Evolutionary conservation across 1,140 invertebrate genomes (phyloP), one percentile per base, ranked within the genome.

Genomic region (Drosophila triauraria): DNA sequence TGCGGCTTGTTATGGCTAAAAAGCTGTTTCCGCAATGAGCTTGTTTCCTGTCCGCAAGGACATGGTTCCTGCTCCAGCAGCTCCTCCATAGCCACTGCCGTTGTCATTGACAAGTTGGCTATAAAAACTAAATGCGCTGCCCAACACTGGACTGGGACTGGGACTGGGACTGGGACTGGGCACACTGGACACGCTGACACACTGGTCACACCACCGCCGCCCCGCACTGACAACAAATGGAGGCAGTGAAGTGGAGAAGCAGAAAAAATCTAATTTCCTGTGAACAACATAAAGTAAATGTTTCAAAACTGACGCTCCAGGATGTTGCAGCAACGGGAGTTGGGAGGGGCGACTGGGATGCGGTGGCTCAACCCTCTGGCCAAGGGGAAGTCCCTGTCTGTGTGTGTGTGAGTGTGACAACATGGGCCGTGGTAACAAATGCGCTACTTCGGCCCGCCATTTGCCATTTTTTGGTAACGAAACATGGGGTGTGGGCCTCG

Each of bases 231-330:
- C 61, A 61, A 44, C 46, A 64, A 61, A 44, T 46, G 58, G 53
- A 15, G 72, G 82, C 74, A 13, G 35, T 20, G 74, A 74, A 35
- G 8, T 38, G 35, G 17, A 53, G 27, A 12, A 40, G 23, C 25
- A 40, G 23, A 30, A 72, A 72, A 87, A 80, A 87, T 88, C 85
- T 88, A 88, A 88, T 88, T 88, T 88, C 84, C 84, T 88, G 84
- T 88, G 84, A 88, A 88, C 84, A 88, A 88, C 84, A 88, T 88
- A 88, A 88, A 88, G 84, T 88, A 88, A 88, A 88, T 88, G 84
- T 88, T 88, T 88, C 84, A 88, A 88, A 88, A 88, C 85, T 88
- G 84, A 88, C 46, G 85, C 84, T 72, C 72, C 51, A 50, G 61
- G 74, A 62, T 62, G 48, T 46, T 61, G 58, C 65, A 51, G 43